A percentile compares a stretch with the other conserved stretches of the same genome.
These are phyloP conservation scores for Aplocera efformata DNA, from an alignment of 2,888 invertebrate genomes.

Conservation along the genomic window DNA sequence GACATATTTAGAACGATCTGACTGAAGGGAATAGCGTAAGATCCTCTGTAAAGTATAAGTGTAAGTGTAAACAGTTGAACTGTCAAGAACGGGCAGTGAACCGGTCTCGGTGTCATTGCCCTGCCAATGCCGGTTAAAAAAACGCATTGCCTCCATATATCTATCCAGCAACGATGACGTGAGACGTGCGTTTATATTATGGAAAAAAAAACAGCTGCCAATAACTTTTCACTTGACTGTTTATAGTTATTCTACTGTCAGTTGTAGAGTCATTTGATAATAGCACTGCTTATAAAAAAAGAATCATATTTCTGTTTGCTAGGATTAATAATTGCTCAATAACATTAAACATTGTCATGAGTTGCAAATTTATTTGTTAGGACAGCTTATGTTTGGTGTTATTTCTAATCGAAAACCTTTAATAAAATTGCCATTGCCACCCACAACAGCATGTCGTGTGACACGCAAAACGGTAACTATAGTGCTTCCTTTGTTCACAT, in stretches of 20 bases:
- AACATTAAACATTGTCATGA: neutral
- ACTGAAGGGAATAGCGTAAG: constrained; percentile 53
- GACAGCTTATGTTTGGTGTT: neutral
- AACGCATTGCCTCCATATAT: constrained; percentile 68
- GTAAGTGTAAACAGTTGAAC: constrained; percentile 77
- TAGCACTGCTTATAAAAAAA: too few species aligned
- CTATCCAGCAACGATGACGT: constrained; percentile 55
- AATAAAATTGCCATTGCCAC: constrained; percentile 45
- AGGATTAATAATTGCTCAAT: too few species aligned
- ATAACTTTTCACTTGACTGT: constrained; percentile 6
- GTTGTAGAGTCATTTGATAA: too few species aligned
- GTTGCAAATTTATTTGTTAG: neutral
- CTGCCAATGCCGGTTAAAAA: constrained; percentile 74
- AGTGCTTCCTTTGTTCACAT: constrained; percentile 64
- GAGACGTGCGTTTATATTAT: constrained; percentile 49
- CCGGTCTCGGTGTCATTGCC: constrained; percentile 73
- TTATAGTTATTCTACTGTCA: too few species aligned
- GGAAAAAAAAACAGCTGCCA: constrained; percentile 42
- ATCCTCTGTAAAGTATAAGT: constrained; percentile 61
- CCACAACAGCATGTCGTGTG: constrained; percentile 55
- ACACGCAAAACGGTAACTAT: constrained; percentile 60
- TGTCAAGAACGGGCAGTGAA: constrained; percentile 80
- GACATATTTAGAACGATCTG: constrained; percentile 35
- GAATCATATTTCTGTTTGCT: too few species aligned
- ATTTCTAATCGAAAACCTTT: constrained; percentile 25